Evolutionary conservation across 2,888 invertebrate species (phyloP), one percentile per base, ranked within the genome.

Genomic region (Leptinotarsa juncta): DNA sequence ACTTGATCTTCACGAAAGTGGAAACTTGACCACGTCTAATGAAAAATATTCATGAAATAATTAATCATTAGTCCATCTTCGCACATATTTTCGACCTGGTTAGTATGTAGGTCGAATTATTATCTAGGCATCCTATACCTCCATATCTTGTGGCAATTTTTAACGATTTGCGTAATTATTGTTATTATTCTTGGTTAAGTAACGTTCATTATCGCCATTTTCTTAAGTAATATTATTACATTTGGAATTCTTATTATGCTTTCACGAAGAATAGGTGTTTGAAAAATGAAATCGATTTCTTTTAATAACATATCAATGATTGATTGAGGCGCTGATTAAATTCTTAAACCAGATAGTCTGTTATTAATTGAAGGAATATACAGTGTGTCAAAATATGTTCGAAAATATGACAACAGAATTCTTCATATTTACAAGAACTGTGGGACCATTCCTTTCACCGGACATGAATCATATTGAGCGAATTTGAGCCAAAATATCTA

Each of bases 131-230:
- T 71, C 32, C 66, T 69, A 53, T 20, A 69, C 57, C 69, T 60
- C 23, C 69, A 69, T 69, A 57, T 69, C 69, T 69, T 57, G 42
- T 71, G 42, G 53, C 26, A 76, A 73, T 76, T 76, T 73, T 60
- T 69, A 75, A 72, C 72, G 60, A 70, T 78, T 74, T 77, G 74
- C 75, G 74, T 78, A 76, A 78, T 76, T 76, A 74, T 71, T 71
- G 32, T 74, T 74, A 74, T 76, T 78, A 75, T 72, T 75, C 70
- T 72, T 48, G 71, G 75, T 77, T 77, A 78, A 77, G 68, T 77
- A 78, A 78, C 72, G 72, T 73, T 74, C 70, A 72, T 77, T 77
- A 78, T 77, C 72, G 77, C 67, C 18, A 67, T 77, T 77, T 77
- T 76, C 70, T 78, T 77, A 70, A 77, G 77, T 74, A 77, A 77